Percentiles rank a stretch among this genome's conserved stretches.
These are phyloP conservation scores for Furnarius figulus DNA, from an alignment of 2,113 vertebrate species.

Conservation along the genomic window DNA sequence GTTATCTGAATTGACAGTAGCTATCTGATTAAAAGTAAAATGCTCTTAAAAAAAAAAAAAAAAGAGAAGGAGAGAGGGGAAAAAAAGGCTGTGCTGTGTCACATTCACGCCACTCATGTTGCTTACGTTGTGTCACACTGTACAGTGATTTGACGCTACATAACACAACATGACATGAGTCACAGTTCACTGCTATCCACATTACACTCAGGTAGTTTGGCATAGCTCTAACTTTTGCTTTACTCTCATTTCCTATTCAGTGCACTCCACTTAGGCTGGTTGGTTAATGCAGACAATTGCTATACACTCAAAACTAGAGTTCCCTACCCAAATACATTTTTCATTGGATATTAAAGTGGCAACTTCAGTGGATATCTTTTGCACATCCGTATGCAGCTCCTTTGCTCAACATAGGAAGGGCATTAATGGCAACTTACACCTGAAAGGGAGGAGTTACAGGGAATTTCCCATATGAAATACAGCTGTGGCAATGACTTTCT, in stretches of 20 bases:
- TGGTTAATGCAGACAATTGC: slow-evolving; percentile 47
- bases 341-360: slow-evolving; percentile 47
- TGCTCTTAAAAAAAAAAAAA: slow-evolving; percentile 43
- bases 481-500: neutral
- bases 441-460: slow-evolving; percentile 37
- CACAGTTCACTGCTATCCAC: slow-evolving; percentile 51
- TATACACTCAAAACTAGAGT: slow-evolving; percentile 45
- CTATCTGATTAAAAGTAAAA: slow-evolving; percentile 73
- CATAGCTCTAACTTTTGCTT: slow-evolving; percentile 37
- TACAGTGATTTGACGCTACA: slow-evolving; percentile 64
- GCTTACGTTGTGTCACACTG: slow-evolving; percentile 57
- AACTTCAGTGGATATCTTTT: slow-evolving; percentile 45
- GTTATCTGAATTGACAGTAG: slow-evolving; percentile 72
- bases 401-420: slow-evolving; percentile 40
- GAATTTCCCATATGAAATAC: slow-evolving; percentile 40
- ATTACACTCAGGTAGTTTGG: slow-evolving; percentile 60
- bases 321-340: slow-evolving; percentile 59
- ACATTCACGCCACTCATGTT: slow-evolving; percentile 67
- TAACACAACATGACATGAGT: slow-evolving; percentile 56
- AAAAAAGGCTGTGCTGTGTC: slow-evolving; percentile 67
- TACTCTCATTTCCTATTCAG: slow-evolving; percentile 61
- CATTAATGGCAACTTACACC: neutral
- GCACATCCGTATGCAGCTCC: neutral
- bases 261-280: slow-evolving; percentile 45
- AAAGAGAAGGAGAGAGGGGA: neutral